Evolutionary conservation across 2,113 vertebrate genomes (phyloP).

Genomic region (Gallinago paraguaiae): DNA sequence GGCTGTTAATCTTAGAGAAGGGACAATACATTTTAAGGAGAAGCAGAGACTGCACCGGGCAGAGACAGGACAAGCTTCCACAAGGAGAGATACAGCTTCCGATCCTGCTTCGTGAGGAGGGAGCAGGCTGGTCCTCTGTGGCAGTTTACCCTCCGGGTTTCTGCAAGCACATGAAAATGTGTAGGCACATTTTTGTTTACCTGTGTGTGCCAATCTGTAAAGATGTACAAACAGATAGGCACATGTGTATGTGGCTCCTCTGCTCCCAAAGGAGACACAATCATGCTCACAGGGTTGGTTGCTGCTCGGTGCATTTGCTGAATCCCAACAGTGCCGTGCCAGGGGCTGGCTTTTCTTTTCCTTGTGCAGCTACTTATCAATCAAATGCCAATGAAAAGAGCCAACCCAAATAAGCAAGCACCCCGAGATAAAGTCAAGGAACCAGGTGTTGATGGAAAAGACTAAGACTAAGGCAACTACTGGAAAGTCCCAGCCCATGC

Average conservation of each 20-base stretch:
- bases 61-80: not conserved
- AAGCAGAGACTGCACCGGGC: too few relatives aligned
- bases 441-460: not conserved
- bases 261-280: not conserved
- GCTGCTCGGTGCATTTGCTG: not conserved
- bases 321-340: not conserved
- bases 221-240: not conserved
- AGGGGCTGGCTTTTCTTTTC: not conserved
- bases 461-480: not conserved
- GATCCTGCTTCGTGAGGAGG: not conserved
- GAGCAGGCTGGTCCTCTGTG: not conserved
- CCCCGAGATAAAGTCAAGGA: fast-evolving
- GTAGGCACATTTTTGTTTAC: not conserved
- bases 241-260: not conserved
- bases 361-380: not conserved
- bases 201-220: not conserved
- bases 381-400: not conserved
- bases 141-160: not conserved
- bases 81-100: not conserved
- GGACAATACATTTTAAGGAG: not conserved
- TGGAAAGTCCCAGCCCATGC: not conserved
- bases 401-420: not conserved
- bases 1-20: not conserved
- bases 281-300: not conserved
- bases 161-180: not conserved